Evolutionary conservation across 2,888 invertebrate species (phyloP).

Genomic region (Clitarchus hookeri): DNA sequence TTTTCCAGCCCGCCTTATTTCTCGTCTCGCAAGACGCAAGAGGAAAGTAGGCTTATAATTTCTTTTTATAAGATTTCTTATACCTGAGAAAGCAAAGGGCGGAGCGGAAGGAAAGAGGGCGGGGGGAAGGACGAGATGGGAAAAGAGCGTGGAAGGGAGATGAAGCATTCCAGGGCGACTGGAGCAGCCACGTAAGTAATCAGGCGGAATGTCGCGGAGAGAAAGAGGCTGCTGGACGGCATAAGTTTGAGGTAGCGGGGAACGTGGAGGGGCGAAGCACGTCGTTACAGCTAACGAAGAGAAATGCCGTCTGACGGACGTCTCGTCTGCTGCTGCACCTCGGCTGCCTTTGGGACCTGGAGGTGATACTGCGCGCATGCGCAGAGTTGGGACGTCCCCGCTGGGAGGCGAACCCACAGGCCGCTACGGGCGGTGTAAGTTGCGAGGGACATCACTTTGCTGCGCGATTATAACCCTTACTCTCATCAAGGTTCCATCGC

Average conservation of each 20-base stretch:
- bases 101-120: not conserved
- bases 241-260: not conserved
- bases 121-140: not conserved
- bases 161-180: not conserved
- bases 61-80: constrained; percentile 7
- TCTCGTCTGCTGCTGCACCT: not conserved
- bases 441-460: no score
- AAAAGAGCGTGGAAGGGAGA: not conserved
- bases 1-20: not conserved
- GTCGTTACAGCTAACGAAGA: not conserved
- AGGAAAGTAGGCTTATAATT: not conserved
- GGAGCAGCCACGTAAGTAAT: not conserved
- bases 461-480: no score
- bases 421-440: no score
- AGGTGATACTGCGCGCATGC: no score
- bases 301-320: not conserved
- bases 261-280: not conserved
- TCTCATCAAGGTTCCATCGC: no score
- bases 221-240: not conserved
- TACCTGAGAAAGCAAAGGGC: constrained; percentile 2
- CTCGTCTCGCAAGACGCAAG: not conserved
- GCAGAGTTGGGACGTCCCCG: no score
- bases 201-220: not conserved
- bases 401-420: no score
- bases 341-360: no score